Conservation (phyloP, 2,113 vertebrate species). For the human region DNA sequence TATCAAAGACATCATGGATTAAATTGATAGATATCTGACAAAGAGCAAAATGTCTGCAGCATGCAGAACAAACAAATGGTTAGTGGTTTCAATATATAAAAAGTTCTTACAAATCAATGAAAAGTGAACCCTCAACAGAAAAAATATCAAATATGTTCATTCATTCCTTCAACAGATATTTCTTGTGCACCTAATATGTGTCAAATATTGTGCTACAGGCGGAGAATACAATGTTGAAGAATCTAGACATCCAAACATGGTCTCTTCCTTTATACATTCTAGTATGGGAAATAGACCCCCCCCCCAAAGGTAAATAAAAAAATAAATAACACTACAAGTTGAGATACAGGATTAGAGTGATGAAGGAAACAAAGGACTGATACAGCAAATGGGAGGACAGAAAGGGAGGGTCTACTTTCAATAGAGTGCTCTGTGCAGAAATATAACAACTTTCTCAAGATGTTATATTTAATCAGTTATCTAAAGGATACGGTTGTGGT, state of each 20-base stretch:
- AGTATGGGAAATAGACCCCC: neutral
- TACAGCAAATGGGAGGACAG: neutral
- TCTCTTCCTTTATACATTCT: conserved; percentile 39
- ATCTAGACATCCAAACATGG: conserved; percentile 2
- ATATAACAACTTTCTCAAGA: neutral
- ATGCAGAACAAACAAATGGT: conserved; percentile 50
- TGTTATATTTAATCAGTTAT: neutral
- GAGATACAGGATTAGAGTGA: neutral
- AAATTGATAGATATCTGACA: conserved; percentile 41
- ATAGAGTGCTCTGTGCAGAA: neutral
- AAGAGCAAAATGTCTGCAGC: conserved; percentile 23
- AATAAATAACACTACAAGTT: conserved; percentile 54
- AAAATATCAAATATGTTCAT: conserved; percentile 35
- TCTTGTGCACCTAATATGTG: conserved; percentile 6
- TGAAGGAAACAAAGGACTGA: neutral
- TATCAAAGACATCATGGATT: conserved; percentile 47
- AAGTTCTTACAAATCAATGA: conserved; percentile 25
- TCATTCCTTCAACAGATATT: conserved; percentile 38
- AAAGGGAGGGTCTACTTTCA: neutral
- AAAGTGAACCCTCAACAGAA: conserved; percentile 45
- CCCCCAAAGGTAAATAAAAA: conserved; percentile 7
- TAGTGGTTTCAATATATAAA: conserved; percentile 58
- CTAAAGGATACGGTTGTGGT: neutral
- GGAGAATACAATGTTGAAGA: neutral
- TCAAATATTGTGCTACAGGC: neutral